Evolutionary conservation across 2,113 vertebrate species (phyloP).

Genomic region (Anthoscopus minutus): DNA sequence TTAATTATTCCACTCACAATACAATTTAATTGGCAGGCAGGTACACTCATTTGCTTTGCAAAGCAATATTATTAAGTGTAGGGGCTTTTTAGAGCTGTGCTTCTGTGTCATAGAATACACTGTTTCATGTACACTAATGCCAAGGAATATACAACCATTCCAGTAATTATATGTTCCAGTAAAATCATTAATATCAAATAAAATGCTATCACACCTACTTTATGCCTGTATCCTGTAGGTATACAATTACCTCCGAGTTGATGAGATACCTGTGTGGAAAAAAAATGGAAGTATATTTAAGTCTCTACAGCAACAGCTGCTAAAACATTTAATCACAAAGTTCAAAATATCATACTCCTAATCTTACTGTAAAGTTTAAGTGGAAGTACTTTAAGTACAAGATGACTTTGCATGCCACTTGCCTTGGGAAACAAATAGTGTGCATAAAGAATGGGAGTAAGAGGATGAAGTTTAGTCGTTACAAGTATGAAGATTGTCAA

Average conservation of each 20-base stretch:
- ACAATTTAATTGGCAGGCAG: background rate
- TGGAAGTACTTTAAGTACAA: background rate
- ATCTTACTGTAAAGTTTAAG: background rate
- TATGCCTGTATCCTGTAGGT: background rate
- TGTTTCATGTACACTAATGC: background rate
- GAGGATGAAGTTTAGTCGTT: background rate
- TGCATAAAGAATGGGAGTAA: background rate
- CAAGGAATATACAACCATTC: background rate
- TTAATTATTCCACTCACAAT: background rate
- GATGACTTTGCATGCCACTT: background rate
- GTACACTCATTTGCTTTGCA: constrained; percentile 19
- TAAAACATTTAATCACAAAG: background rate
- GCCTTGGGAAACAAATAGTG: background rate
- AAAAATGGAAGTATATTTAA: background rate
- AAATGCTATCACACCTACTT: background rate
- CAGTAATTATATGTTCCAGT: background rate
- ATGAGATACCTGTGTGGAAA: background rate
- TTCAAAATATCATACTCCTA: background rate
- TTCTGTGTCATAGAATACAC: background rate
- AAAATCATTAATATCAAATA: constrained; percentile 31
- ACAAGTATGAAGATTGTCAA: background rate
- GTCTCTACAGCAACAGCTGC: background rate
- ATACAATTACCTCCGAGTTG: background rate
- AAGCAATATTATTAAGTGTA: background rate
- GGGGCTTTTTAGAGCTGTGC: background rate